Percentiles rank a stretch among this genome's conserved stretches.
phyloP scores from a whole-genome alignment of 2,113 vertebrate species.

The Mustela nigripes region DNA sequence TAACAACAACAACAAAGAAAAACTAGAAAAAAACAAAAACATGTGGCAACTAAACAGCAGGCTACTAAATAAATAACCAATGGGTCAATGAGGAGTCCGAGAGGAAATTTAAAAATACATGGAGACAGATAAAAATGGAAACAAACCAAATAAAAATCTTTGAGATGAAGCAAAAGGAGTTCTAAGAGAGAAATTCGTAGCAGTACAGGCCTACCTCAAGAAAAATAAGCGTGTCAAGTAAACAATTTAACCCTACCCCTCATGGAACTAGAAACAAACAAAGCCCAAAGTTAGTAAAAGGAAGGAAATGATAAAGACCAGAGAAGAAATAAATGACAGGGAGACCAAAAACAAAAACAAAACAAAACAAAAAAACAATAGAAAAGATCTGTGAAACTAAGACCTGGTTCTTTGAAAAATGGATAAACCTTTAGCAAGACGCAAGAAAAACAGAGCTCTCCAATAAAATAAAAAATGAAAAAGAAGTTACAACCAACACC shows the following conservation, averaged over 20 bases:
- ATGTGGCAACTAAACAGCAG: neutral
- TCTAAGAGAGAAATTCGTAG: neutral
- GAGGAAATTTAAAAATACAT: neutral
- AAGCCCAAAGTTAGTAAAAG: neutral
- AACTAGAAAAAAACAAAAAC: neutral
- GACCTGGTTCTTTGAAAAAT: neutral
- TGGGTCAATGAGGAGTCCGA: neutral
- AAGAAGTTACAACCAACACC: neutral
- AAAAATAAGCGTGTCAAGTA: neutral
- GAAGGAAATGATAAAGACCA: neutral
- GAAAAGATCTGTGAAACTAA: neutral
- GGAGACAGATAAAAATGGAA: neutral
- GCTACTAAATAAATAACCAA: neutral
- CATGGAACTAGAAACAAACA: neutral
- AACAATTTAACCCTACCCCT: neutral
- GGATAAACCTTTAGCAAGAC: neutral
- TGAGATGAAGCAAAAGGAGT: neutral
- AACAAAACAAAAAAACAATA: no score
- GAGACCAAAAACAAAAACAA: neutral
- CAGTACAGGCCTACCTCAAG: neutral
- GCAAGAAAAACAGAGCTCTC: neutral
- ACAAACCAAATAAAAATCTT: neutral
- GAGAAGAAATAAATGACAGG: neutral
- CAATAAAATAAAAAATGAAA: neutral
- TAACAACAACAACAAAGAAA: neutral